phyloP scores from a whole-genome alignment of 1,140 invertebrate species.

The Pteromalus puparum region DNA sequence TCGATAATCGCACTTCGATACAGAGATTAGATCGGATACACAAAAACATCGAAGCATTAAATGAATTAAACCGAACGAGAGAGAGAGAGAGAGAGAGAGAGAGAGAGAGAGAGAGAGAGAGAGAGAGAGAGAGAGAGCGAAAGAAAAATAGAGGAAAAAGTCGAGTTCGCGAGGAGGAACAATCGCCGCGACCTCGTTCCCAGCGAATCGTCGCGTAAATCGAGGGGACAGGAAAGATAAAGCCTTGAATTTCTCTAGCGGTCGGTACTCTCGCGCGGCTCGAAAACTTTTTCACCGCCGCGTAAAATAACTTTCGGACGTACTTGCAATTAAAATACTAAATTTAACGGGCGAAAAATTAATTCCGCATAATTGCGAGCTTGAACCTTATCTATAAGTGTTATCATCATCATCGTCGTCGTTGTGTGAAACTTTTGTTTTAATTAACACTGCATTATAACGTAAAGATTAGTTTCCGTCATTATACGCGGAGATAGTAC shows the following conservation, averaged over 20 bases:
- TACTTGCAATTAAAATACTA: background rate
- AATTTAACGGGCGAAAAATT: background rate
- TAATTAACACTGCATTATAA: no score
- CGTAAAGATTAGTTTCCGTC: no score
- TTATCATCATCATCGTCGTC: no score
- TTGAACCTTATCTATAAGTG: no score
- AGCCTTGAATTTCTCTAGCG: constrained; percentile 17
- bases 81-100: background rate
- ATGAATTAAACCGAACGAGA: background rate
- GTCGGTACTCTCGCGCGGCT: background rate
- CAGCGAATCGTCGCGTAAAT: constrained; percentile 31
- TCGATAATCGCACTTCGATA: no score
- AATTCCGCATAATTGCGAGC: background rate
- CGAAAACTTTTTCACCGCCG: constrained; percentile 8
- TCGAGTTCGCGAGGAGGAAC: background rate
- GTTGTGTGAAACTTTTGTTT: no score
- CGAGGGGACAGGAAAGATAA: constrained; percentile 29
- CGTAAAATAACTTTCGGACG: background rate
- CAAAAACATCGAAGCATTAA: background rate
- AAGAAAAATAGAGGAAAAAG: background rate
- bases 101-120: background rate
- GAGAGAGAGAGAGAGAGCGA: background rate
- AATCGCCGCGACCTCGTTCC: constrained; percentile 34
- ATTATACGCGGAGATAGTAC: background rate
- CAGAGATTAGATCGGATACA: background rate